Evolutionary conservation across 1,140 invertebrate genomes (phyloP).

Genomic region (Drosophila kohkoa): DNA sequence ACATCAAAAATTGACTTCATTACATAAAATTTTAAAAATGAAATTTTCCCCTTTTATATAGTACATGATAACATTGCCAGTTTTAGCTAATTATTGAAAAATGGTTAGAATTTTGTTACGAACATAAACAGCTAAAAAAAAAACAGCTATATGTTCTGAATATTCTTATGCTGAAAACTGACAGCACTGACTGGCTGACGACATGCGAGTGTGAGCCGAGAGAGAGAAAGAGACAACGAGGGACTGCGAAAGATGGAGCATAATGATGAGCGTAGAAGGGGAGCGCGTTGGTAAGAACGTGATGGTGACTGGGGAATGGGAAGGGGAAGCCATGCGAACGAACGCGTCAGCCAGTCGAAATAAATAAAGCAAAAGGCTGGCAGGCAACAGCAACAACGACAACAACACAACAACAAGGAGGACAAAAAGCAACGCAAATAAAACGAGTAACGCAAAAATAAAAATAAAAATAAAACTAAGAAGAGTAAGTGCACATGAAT

Average conservation of each 20-base stretch:
- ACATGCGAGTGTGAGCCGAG: conserved; percentile 10
- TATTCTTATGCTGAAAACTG: no score
- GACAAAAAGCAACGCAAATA: conserved; percentile 42
- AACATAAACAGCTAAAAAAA: no score
- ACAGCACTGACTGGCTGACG: conserved; percentile 44
- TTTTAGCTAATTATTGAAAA: no score
- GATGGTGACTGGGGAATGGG: background rate
- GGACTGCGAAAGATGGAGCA: conserved; percentile 13
- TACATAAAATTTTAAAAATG: no score
- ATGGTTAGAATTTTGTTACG: no score
- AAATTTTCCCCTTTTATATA: no score
- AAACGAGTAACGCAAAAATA: conserved; percentile 56
- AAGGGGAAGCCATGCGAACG: conserved; percentile 44
- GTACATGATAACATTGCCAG: no score
- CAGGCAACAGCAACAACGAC: conserved; percentile 37
- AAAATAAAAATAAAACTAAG: conserved; percentile 56
- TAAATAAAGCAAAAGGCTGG: conserved; percentile 69
- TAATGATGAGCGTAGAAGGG: conserved; percentile 29
- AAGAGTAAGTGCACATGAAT: no score
- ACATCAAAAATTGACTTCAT: no score
- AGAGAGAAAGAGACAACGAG: background rate
- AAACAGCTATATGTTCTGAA: no score
- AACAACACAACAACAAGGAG: conserved; percentile 26
- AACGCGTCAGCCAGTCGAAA: conserved; percentile 65
- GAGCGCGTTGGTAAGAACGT: conserved; percentile 32